Evolutionary conservation across 2,888 invertebrate genomes (phyloP), one percentile per base, ranked within the genome.

Genomic region (Polylopha cassiicola): DNA sequence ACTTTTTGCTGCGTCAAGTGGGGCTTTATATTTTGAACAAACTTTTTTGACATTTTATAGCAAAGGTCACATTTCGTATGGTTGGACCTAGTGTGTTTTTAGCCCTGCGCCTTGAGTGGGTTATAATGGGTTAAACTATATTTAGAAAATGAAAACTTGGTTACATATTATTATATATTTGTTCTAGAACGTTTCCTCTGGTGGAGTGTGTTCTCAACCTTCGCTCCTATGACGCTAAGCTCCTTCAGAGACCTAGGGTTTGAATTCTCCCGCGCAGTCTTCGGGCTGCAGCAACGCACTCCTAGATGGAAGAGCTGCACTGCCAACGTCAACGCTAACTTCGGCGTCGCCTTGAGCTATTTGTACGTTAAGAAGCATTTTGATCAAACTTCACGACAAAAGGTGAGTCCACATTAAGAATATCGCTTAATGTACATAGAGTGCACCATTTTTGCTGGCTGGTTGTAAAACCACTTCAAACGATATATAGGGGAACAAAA

Each of bases 201-300:
- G 87, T 93, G 93, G 93, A 87, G 89, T 55, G 84, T 90, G 39
- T 90, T 89, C 69, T 88, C 89, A 4, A 87, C 89, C 7, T 81
- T 91, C 28, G 89, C 90, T 0, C 89, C 90, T 14, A 80, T 90
- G 68, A 89, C 90, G 4, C 73, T 86, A 27, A 65, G 73, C 41
- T 65, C 79, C 45, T 90, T 89, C 73, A 84, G 89, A 8, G 85
- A 86, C 43, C 78, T 90, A 2, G 89, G 89, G 17, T 90, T 90
- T 69, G 82, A 88, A 69, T 91, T 91, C 77, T 89, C 89, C 3
- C 86, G 87, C 61, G 88, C 89, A 8, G 87, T 90, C 50, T 88
- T 88, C 56, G 91, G 91, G 0, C 75, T 90, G 39, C 89, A 88
- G 54, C 88, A 88, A 59, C 86, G 89, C 48, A 87, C 88, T 2